phyloP scores from a whole-genome alignment of 30 jellyfish, hydroid and myxozoan species.

The Chrysaora quinquecirrha region DNA sequence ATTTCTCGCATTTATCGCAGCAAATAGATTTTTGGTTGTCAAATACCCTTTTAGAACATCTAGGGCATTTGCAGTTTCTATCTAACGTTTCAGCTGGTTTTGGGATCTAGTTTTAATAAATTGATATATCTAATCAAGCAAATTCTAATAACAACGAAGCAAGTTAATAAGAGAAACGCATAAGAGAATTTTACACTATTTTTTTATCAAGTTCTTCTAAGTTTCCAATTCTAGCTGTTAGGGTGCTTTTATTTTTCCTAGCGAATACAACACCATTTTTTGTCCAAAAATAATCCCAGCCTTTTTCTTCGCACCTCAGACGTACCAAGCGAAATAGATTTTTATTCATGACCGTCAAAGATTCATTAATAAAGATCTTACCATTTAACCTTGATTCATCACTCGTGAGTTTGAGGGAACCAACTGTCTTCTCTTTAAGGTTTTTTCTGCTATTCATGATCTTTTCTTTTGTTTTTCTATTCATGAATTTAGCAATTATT shows the following conservation, averaged over 20 bases:
- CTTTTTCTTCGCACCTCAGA: neutral
- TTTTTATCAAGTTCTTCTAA: neutral
- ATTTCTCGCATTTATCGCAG: too few relatives aligned
- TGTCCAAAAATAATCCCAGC: conserved; percentile 10
- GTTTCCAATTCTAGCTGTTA: neutral
- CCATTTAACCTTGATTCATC: neutral
- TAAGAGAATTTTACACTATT: neutral
- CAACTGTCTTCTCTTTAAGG: neutral
- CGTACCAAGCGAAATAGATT: neutral
- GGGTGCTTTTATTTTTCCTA: neutral
- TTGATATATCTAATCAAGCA: neutral
- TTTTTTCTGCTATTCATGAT: too few relatives aligned
- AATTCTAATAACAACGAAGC: neutral
- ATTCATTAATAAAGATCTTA: conserved; percentile 9
- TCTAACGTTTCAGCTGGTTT: too few relatives aligned
- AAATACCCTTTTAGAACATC: too few relatives aligned
- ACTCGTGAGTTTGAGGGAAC: too few relatives aligned
- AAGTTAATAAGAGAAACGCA: neutral
- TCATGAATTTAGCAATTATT: neutral
- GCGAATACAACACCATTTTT: conserved; percentile 18
- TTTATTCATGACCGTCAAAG: neutral
- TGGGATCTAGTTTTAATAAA: too few relatives aligned
- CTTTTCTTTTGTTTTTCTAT: neutral
- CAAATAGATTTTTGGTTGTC: too few relatives aligned
- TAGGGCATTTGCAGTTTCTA: too few relatives aligned